A percentile compares a stretch with the other conserved stretches of the same genome.
These are phyloP conservation scores for Anthophora plumipes DNA, from an alignment of 2,888 invertebrate species.

Conservation along the genomic window DNA sequence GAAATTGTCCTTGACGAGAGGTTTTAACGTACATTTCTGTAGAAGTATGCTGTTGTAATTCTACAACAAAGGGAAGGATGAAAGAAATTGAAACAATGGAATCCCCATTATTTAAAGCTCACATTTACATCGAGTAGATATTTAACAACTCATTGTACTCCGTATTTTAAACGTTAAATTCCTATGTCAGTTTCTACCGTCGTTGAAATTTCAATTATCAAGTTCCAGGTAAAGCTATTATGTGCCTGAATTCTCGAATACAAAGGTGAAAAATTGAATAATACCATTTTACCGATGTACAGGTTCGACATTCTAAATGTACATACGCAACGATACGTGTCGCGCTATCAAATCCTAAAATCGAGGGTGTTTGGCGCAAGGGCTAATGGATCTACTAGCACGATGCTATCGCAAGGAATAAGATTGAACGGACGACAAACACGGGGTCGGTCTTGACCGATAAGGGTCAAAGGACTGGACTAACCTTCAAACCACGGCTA, in stretches of 20 bases:
- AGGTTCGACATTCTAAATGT: not conserved
- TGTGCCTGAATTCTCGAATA: not conserved
- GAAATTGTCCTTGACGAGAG: no score
- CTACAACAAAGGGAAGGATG: no score
- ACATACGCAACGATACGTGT: slow-evolving; percentile 16
- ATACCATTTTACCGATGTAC: not conserved
- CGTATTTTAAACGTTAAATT: no score
- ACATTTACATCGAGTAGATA: not conserved
- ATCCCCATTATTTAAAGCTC: no score
- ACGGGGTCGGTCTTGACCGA: slow-evolving; percentile 42
- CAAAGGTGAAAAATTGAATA: not conserved
- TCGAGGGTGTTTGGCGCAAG: slow-evolving; percentile 7
- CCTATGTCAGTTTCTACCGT: not conserved
- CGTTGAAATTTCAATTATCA: not conserved
- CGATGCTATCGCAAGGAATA: slow-evolving; percentile 54
- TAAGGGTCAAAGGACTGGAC: slow-evolving; percentile 51
- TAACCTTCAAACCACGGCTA: not conserved
- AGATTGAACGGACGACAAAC: slow-evolving; percentile 53
- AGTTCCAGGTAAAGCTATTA: not conserved
- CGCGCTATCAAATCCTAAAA: slow-evolving; percentile 38
- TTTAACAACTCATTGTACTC: no score
- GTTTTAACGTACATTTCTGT: no score
- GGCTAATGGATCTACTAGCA: slow-evolving; percentile 52
- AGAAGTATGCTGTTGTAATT: no score
- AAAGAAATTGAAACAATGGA: no score